These are phyloP conservation scores for Masnerella sp. DNA, from an alignment of 2,888 invertebrate species.

Conservation along the genomic window DNA sequence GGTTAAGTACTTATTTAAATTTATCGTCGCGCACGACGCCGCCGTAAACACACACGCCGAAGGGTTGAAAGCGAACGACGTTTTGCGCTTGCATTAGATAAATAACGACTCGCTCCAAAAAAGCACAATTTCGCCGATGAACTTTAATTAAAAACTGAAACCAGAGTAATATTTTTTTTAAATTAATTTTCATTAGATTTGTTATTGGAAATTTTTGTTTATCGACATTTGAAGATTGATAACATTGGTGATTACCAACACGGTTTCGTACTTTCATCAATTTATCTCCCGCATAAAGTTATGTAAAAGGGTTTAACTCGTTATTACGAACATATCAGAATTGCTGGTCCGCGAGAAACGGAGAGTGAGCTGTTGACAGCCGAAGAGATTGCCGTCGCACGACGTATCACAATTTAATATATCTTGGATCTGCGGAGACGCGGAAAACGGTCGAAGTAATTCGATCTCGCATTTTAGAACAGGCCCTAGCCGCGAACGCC, in stretches of 20 bases:
- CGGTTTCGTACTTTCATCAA: too few species aligned
- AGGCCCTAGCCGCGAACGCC: slow-evolving; percentile 25
- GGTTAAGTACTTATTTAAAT: too few species aligned
- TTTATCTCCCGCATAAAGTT: too few species aligned
- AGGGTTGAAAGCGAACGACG: background rate
- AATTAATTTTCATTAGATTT: too few species aligned
- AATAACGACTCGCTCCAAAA: slow-evolving; percentile 4
- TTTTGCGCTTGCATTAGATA: slow-evolving; percentile 1
- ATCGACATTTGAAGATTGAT: too few species aligned
- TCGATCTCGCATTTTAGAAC: slow-evolving; percentile 39
- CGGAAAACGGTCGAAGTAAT: slow-evolving; percentile 38
- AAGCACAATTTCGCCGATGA: background rate
- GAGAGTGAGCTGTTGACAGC: slow-evolving; percentile 23
- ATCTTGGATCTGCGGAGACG: slow-evolving; percentile 41
- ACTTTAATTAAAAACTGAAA: slow-evolving; percentile 38
- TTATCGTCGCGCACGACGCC: background rate
- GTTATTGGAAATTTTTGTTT: too few species aligned
- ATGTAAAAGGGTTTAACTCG: too few species aligned
- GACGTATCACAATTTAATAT: slow-evolving; percentile 48
- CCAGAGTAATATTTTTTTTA: too few species aligned
- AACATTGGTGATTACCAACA: too few species aligned
- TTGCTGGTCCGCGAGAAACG: background rate
- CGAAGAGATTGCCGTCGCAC: slow-evolving; percentile 40
- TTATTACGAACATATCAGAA: too few species aligned
- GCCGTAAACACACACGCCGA: background rate